These are phyloP conservation scores for Enoplosus armatus DNA, from an alignment of 2,797 vertebrate species.

Conservation along the genomic window DNA sequence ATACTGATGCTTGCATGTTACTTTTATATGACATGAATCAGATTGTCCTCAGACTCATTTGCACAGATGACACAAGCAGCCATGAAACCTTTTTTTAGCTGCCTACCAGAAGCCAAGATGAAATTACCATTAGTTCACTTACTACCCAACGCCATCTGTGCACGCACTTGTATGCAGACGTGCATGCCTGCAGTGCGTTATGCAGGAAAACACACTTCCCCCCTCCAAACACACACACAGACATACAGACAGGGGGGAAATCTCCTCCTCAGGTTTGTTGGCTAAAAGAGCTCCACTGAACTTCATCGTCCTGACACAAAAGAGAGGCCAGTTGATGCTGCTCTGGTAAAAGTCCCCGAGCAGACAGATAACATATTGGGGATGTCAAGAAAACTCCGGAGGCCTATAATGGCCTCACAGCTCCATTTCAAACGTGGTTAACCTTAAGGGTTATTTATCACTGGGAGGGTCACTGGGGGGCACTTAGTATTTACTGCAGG, in stretches of 20 bases:
- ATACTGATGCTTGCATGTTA: not conserved
- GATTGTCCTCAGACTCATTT: slow-evolving; percentile 19
- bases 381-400: slow-evolving; percentile 83
- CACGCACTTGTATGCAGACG: slow-evolving; percentile 3
- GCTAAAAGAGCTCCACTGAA: slow-evolving; percentile 38
- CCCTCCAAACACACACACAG: not conserved
- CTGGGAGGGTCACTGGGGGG: slow-evolving; percentile 79
- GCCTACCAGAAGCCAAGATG: slow-evolving; percentile 17
- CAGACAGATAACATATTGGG: slow-evolving; percentile 82
- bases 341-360: slow-evolving; percentile 59
- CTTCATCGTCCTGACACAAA: slow-evolving; percentile 66
- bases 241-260: not conserved
- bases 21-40: not conserved
- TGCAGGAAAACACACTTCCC: not conserved
- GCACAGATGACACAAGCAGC: slow-evolving; percentile 22
- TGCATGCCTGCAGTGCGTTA: not conserved
- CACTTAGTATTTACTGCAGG: slow-evolving; percentile 84
- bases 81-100: slow-evolving; percentile 26
- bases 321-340: slow-evolving; percentile 58
- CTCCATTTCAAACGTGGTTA: slow-evolving; percentile 88
- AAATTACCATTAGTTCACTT: slow-evolving; percentile 28
- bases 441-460: slow-evolving; percentile 87
- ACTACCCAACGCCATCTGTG: slow-evolving; percentile 53
- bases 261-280: slow-evolving; percentile 27
- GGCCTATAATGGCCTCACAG: slow-evolving; percentile 82